phyloP scores from a whole-genome alignment of 1,140 invertebrate species.

The Lasaia peninsularis region DNA sequence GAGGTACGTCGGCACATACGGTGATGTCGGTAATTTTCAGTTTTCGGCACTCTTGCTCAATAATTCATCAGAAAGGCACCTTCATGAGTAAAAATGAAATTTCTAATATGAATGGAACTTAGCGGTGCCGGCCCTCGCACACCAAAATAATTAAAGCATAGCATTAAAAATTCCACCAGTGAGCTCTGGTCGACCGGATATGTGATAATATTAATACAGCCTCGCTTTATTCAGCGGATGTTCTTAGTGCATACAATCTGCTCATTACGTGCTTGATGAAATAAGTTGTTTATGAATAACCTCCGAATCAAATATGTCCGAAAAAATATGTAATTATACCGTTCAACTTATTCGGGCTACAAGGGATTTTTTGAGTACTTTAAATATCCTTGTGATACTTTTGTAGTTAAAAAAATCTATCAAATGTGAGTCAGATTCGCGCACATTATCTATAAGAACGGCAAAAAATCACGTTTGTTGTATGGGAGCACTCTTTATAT shows the following conservation, averaged over 20 bases:
- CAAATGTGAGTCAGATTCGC: too few species aligned
- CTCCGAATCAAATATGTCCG: neutral
- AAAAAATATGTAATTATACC: neutral
- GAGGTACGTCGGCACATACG: conserved; percentile 15
- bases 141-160: conserved; percentile 72
- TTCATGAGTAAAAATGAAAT: conserved; percentile 67
- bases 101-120: conserved; percentile 74
- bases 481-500: too few species aligned
- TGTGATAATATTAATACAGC: conserved; percentile 71
- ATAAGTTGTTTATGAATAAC: conserved; percentile 2
- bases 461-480: too few species aligned
- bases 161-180: conserved; percentile 73
- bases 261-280: conserved; percentile 26
- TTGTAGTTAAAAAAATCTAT: too few species aligned
- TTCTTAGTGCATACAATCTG: conserved; percentile 32
- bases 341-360: too few species aligned
- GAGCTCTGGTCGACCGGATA: conserved; percentile 61
- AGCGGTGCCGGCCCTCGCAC: conserved; percentile 41
- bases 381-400: too few species aligned
- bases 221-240: conserved; percentile 31
- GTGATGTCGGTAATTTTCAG: conserved; percentile 66
- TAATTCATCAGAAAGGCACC: conserved; percentile 61
- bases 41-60: conserved; percentile 63
- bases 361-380: too few species aligned
- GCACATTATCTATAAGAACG: too few species aligned